Percentiles rank a stretch among this genome's conserved stretches.
phyloP scores from a whole-genome alignment of 2,888 invertebrate genomes.

The Caenorhabditis sinica region DNA sequence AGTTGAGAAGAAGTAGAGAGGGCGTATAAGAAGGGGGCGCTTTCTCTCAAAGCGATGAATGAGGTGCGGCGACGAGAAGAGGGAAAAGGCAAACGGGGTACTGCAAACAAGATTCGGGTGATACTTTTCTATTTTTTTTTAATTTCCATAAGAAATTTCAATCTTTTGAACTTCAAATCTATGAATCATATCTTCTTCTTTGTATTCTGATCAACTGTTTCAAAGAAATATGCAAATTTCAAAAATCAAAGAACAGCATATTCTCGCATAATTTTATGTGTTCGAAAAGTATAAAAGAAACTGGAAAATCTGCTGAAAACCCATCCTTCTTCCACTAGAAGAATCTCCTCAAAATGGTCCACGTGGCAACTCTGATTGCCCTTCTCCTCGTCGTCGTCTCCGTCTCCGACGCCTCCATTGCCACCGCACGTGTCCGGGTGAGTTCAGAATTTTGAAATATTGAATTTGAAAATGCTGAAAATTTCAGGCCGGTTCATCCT shows the following conservation, averaged over 20 bases:
- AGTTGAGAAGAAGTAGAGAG: neutral
- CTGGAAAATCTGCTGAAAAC: neutral
- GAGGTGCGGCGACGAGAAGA: neutral
- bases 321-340: neutral
- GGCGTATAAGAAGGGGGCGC: neutral
- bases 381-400: neutral
- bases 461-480: neutral
- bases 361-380: conserved; percentile 6
- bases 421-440: conserved; percentile 1
- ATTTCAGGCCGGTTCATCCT: conserved; percentile 37
- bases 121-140: neutral
- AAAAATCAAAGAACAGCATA: neutral
- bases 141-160: neutral
- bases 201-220: neutral
- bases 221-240: conserved; percentile 14
- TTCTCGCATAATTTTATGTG: conserved; percentile 9
- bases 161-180: neutral
- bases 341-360: conserved; percentile 9
- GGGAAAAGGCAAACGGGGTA: neutral
- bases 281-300: neutral
- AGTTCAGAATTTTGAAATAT: neutral
- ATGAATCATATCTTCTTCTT: neutral
- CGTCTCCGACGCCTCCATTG: neutral
- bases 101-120: no score
- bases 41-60: neutral